Percentiles rank a stretch among this genome's conserved stretches.
Conservation (phyloP, 2,888 invertebrate genomes). For the Eristalinus aeneus region DNA sequence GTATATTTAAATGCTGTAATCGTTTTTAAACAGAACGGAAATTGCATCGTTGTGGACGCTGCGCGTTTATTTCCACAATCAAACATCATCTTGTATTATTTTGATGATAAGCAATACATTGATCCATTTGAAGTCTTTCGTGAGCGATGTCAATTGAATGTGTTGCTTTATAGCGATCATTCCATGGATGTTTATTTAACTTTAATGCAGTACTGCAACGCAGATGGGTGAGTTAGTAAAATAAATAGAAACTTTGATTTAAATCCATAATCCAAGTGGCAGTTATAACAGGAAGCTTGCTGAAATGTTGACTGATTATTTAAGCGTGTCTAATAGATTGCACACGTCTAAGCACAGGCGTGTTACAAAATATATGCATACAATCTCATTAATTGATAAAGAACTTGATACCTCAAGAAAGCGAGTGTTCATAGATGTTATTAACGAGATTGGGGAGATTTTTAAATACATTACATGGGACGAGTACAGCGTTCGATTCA, state of each 20-base stretch:
- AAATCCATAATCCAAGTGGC: not conserved
- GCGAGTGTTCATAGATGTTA: conserved; percentile 26
- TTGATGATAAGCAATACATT: conserved; percentile 14
- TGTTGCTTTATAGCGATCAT: not conserved
- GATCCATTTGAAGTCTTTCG: conserved; percentile 30
- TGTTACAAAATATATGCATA: not conserved
- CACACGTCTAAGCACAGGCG: not conserved
- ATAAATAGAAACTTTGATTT: too few species aligned
- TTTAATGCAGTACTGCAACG: not conserved
- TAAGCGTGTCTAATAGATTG: not conserved
- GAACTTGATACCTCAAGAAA: conserved; percentile 3
- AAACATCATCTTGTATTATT: conserved; percentile 18
- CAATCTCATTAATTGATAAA: conserved; percentile 11
- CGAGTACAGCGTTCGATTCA: conserved; percentile 40
- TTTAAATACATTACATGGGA: conserved; percentile 39
- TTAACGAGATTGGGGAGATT: conserved; percentile 42
- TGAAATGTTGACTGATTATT: conserved; percentile 16
- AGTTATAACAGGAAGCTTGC: not conserved
- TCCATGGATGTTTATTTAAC: not conserved
- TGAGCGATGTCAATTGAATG: conserved; percentile 44
- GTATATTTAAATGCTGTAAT: not conserved
- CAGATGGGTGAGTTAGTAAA: too few species aligned
- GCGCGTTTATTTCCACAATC: conserved; percentile 14
- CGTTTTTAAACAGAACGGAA: not conserved
- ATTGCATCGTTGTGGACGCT: conserved; percentile 24